A percentile compares a stretch with the other conserved stretches of the same genome.
These are phyloP conservation scores for Uromys caudimaculatus DNA, from an alignment of 2,797 vertebrate species.

Conservation along the genomic window DNA sequence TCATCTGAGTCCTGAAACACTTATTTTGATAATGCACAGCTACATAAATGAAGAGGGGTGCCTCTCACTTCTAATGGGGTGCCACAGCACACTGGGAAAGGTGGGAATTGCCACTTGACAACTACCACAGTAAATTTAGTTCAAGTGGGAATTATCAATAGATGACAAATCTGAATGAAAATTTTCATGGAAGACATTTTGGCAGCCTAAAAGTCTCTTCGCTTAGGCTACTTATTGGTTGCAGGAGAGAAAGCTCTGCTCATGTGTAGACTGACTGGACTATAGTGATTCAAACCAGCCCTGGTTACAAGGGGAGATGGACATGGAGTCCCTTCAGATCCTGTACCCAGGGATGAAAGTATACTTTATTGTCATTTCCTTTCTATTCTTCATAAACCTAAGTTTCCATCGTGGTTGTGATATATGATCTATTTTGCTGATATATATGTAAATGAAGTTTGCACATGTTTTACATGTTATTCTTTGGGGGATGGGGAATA, in stretches of 20 bases:
- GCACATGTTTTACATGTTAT: not conserved
- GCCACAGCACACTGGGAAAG: not conserved
- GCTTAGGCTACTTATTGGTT: not conserved
- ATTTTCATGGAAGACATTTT: not conserved
- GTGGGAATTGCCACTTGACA: not conserved
- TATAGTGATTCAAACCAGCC: too few species aligned
- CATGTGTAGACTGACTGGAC: too few species aligned
- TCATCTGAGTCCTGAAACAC: not conserved
- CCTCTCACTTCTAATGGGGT: not conserved
- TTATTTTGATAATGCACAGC: not conserved
- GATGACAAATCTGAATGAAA: not conserved
- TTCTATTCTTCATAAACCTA: not conserved
- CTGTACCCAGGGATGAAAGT: not conserved
- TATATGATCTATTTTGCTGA: not conserved
- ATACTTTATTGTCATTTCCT: not conserved
- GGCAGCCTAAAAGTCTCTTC: not conserved
- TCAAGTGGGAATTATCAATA: not conserved
- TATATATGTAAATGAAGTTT: not conserved
- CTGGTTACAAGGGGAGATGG: not conserved
- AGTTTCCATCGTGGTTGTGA: not conserved
- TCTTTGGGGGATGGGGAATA: not conserved
- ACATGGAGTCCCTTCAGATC: not conserved
- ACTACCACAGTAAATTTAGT: not conserved
- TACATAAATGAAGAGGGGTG: not conserved
- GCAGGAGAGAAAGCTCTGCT: not conserved